Evolutionary conservation across 2,797 vertebrate genomes (phyloP).

Genomic region (Diplodus sargus): DNA sequence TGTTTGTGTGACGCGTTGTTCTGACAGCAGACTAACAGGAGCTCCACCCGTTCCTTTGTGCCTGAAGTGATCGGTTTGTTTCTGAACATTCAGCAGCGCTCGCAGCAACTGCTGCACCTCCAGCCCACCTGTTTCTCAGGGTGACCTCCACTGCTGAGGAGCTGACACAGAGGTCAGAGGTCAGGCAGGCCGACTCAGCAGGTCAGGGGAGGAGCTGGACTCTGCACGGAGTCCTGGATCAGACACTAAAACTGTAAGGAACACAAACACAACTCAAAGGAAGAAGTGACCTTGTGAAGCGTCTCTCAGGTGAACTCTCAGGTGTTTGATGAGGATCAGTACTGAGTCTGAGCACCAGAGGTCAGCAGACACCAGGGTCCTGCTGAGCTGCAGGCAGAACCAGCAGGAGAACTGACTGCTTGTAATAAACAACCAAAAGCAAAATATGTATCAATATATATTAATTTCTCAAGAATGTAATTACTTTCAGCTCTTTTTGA

Average conservation of each 20-base stretch:
- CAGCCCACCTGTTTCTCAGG: neutral
- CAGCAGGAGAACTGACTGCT: too few species aligned
- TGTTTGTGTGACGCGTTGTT: neutral
- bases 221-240: neutral
- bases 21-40: neutral
- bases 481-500: neutral
- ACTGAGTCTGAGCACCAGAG: conserved; percentile 53
- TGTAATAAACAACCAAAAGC: neutral
- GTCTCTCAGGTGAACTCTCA: neutral
- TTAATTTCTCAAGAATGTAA: neutral
- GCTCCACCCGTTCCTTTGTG: too few species aligned
- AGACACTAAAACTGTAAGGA: neutral
- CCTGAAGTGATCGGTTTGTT: neutral
- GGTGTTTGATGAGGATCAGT: neutral
- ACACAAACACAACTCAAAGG: neutral
- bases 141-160: neutral
- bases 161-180: conserved; percentile 34
- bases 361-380: conserved; percentile 48
- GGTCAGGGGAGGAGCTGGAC: neutral
- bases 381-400: neutral
- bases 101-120: neutral
- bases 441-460: neutral
- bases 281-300: neutral
- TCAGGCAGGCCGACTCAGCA: conserved; percentile 20
- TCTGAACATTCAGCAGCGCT: neutral